Percentiles rank a stretch among this genome's conserved stretches.
Conservation (phyloP, 2,797 vertebrate genomes). For the Fringilla coelebs region DNA sequence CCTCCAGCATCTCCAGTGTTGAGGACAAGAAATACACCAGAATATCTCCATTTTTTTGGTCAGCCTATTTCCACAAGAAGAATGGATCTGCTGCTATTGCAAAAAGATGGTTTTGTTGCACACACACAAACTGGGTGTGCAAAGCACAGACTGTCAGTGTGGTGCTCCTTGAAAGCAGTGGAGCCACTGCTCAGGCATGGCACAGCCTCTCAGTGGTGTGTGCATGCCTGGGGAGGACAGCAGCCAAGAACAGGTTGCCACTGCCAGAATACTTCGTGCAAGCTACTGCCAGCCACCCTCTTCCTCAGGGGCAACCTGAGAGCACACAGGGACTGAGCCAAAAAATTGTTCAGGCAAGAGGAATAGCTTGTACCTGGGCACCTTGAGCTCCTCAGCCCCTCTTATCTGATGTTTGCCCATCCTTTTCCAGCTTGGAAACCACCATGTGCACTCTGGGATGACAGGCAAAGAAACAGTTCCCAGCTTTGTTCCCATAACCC, state of each 20-base stretch:
- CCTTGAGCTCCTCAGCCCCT: not conserved
- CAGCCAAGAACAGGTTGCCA: not conserved
- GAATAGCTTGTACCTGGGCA: not conserved
- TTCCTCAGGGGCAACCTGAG: not conserved
- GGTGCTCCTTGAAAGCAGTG: not conserved
- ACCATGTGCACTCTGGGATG: not conserved
- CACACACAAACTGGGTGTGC: accelerated
- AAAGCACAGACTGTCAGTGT: not conserved
- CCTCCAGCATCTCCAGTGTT: not conserved
- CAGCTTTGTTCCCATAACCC: not conserved
- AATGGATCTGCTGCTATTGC: not conserved
- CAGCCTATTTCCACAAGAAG: not conserved
- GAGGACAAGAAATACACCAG: not conserved
- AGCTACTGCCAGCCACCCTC: not conserved
- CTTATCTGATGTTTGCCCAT: not conserved
- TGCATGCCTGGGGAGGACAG: accelerated
- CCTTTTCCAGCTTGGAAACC: not conserved
- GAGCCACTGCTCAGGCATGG: not conserved
- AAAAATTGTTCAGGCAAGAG: not conserved
- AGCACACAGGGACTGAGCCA: not conserved
- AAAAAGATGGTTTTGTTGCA: not conserved
- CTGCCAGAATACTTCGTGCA: not conserved
- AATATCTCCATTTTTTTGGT: not conserved
- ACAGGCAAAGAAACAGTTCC: not conserved
- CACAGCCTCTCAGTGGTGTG: not conserved